A percentile compares a stretch with the other conserved stretches of the same genome.
Conservation (phyloP, 64 coral and sea anemone genomes). For the Acropora tenuis region DNA sequence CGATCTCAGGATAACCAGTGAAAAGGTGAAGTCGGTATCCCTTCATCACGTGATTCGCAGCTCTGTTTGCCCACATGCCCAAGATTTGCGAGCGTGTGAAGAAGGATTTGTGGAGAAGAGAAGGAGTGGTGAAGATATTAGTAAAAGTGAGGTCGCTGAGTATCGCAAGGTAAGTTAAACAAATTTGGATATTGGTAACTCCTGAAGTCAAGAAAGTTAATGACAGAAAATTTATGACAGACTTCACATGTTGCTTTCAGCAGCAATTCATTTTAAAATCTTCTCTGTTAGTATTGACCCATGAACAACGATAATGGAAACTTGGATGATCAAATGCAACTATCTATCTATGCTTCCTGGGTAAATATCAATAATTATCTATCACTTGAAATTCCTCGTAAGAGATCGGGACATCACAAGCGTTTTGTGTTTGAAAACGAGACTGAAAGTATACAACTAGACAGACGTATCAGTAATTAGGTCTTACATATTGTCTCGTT, state of each 20-base stretch:
- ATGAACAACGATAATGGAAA: no score
- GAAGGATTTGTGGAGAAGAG: slow-evolving; percentile 49
- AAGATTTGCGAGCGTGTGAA: slow-evolving; percentile 57
- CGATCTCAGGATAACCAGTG: slow-evolving; percentile 63
- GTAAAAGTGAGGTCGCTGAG: slow-evolving; percentile 37
- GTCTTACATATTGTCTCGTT: no score
- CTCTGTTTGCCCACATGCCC: slow-evolving; percentile 34
- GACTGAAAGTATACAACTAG: no score
- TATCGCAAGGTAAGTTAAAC: slow-evolving; percentile 63
- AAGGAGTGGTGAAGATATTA: neutral
- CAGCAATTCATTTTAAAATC: no score
- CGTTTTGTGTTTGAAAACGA: no score
- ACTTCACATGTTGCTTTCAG: slow-evolving; percentile 74
- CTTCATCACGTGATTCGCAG: slow-evolving; percentile 89
- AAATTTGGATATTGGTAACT: neutral
- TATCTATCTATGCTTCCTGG: no score
- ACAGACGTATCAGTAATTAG: no score
- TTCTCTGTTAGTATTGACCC: no score
- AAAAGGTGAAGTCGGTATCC: slow-evolving; percentile 58
- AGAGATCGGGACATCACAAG: no score
- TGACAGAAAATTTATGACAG: slow-evolving; percentile 22
- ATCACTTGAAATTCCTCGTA: no score
- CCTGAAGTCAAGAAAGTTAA: slow-evolving; percentile 66
- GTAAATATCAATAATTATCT: no score
- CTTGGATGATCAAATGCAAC: no score